Conservation (phyloP, 2,113 vertebrate genomes). For the Leucopsar rothschildi region DNA sequence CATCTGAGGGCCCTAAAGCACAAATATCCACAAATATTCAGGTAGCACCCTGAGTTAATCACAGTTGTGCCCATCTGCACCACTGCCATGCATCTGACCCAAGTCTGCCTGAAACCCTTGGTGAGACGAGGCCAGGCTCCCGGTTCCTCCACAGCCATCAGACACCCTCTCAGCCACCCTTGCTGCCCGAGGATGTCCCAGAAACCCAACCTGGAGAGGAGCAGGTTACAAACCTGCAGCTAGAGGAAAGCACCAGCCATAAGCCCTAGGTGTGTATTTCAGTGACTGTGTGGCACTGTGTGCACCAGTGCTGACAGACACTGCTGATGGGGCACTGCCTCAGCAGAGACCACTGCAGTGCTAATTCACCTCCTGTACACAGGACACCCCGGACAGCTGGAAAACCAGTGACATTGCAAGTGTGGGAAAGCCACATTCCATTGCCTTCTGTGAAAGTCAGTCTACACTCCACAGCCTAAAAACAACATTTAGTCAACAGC, state of each 20-base stretch:
- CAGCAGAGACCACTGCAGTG: conserved; percentile 28
- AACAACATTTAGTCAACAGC: conserved; percentile 39
- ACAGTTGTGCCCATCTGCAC: not conserved
- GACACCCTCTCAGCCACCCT: not conserved
- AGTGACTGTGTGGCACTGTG: not conserved
- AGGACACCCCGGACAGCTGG: not conserved
- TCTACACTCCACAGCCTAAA: conserved; percentile 1
- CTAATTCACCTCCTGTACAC: conserved; percentile 53
- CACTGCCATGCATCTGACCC: not conserved
- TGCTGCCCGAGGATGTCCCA: not conserved
- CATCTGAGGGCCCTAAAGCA: not conserved
- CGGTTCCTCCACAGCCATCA: not conserved
- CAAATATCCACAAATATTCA: not conserved
- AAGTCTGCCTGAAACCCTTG: not conserved
- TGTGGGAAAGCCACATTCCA: conserved; percentile 25
- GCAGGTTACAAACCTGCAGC: not conserved
- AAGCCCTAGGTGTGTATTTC: not conserved
- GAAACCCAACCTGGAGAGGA: not conserved
- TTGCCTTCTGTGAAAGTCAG: conserved; percentile 20
- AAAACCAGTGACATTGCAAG: conserved; percentile 49
- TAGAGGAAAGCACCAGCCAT: not conserved
- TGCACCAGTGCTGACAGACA: not conserved
- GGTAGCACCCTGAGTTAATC: not conserved
- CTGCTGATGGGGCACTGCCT: not conserved
- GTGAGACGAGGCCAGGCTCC: not conserved